Base-by-base conservation (phyloP, 2,888 invertebrate species). In the Ophioninae sp. region DNA sequence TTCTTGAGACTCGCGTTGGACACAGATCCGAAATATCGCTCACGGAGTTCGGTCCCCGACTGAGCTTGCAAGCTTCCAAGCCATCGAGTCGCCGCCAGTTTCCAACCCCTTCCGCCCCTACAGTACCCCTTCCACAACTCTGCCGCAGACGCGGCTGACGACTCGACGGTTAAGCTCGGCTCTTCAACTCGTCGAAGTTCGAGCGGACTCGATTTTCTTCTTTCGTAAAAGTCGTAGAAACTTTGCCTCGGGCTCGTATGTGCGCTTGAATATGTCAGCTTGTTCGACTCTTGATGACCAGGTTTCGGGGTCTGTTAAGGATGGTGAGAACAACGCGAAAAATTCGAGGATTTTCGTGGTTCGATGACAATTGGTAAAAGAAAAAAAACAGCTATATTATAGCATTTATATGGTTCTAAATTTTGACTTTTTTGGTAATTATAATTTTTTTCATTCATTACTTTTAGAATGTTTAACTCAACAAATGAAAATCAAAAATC, bases 1-100 rank as follows among this genome's bases (percentile, higher is more conserved):
- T 30, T 13, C 8, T 56, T 74, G 58, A 64, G 23, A 59, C 78
- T 72, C 73, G 61, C 67, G 76, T 77, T 76, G 81, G 71, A 74
- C 68, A 68, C 9, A 30, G 59, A 65, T 63, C 23, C 84, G 87
- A 87, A 85, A 85, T 87, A 86, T 78, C 88, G 87, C 89, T 88
- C 89, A 88, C 91, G 90, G 89, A 88, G 88, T 89, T 90, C 88
- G 87, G 85, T 89, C 89, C 89, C 89, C 89, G 87, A 91, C 91
- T 91, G 90, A 89, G 82, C 85, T 80, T 79, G 74, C 81, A 74
- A 82, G 85, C 84, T 82, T 82, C 67, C 71, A 65, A 79, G 84
- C 78, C 69, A 75, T 69, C 79, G 67, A 82, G 85, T 76, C 85
- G 64, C 56, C 37, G 37, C 63, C 37, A 51, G 64, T 69, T 77